phyloP scores from a whole-genome alignment of 1,140 invertebrate species.

The Battus philenor region DNA sequence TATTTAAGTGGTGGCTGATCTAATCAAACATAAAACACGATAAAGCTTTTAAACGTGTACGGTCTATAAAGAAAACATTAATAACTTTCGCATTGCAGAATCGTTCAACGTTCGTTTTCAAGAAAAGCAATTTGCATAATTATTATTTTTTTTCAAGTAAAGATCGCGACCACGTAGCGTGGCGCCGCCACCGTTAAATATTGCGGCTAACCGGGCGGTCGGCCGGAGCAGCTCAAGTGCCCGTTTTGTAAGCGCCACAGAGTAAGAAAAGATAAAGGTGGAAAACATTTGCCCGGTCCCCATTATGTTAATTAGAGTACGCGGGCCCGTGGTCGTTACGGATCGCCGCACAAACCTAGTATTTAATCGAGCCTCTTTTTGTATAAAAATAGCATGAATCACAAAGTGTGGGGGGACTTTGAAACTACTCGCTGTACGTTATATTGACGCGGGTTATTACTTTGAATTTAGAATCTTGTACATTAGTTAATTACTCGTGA shows the following conservation, averaged over 20 bases:
- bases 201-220: slow-evolving; percentile 9
- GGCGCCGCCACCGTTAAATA: slow-evolving; percentile 7
- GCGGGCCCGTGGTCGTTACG: slow-evolving; percentile 24
- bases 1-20: too few relatives aligned
- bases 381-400: slow-evolving; percentile 8
- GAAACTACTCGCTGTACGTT: too few relatives aligned
- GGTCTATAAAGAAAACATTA: slow-evolving; percentile 3
- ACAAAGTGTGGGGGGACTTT: too few relatives aligned
- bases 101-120: slow-evolving; percentile 9
- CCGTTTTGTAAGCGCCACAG: slow-evolving; percentile 43
- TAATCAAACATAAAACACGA: slow-evolving; percentile 1
- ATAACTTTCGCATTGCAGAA: slow-evolving; percentile 9
- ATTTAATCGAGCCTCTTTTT: slow-evolving; percentile 8
- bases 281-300: slow-evolving; percentile 49
- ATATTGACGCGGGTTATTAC: too few relatives aligned
- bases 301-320: slow-evolving; percentile 55
- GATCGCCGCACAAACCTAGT: slow-evolving; percentile 21
- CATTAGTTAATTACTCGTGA: too few relatives aligned
- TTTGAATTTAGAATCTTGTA: too few relatives aligned
- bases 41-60: slow-evolving; percentile 6
- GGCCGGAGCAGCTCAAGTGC: slow-evolving; percentile 6
- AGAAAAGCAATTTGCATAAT: slow-evolving; percentile 11
- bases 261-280: slow-evolving; percentile 47
- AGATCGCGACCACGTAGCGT: not conserved
- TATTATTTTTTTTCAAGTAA: slow-evolving; percentile 5